These are phyloP conservation scores for Venturia canescens DNA, from an alignment of 1,140 invertebrate species.

Conservation along the genomic window DNA sequence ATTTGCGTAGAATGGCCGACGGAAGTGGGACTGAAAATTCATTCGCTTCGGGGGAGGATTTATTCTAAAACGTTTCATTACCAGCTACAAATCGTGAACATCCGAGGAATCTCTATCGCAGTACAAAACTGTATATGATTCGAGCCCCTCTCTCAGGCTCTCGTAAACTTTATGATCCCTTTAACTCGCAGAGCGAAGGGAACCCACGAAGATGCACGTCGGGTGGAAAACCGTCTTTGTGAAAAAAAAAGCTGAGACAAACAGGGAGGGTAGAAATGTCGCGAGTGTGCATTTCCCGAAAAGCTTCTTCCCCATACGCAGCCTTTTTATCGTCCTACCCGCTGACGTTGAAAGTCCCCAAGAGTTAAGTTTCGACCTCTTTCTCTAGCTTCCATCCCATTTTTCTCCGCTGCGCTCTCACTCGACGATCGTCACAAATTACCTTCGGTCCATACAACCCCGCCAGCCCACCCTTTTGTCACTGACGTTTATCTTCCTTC, in stretches of 20 bases:
- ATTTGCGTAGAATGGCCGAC: too few species aligned
- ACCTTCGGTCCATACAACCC: background rate
- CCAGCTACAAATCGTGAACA: too few species aligned
- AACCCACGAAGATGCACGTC: background rate
- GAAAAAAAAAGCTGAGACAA: constrained; percentile 10
- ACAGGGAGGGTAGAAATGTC: background rate
- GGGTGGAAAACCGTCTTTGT: background rate
- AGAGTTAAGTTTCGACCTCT: constrained; percentile 25
- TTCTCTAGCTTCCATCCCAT: background rate
- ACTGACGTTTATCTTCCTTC: background rate
- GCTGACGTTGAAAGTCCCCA: constrained; percentile 29
- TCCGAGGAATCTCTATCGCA: too few species aligned
- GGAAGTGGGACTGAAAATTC: too few species aligned
- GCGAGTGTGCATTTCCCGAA: constrained; percentile 9
- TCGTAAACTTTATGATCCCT: constrained; percentile 46
- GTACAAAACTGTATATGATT: constrained; percentile 3
- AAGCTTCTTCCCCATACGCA: constrained; percentile 7
- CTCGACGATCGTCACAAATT: constrained; percentile 5
- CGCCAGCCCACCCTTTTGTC: background rate
- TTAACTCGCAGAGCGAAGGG: constrained; percentile 31
- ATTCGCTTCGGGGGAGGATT: too few species aligned
- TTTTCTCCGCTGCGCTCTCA: background rate
- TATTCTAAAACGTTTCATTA: too few species aligned
- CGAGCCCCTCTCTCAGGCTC: background rate
- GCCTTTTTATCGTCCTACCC: constrained; percentile 36